Percentiles rank a stretch among this genome's conserved stretches.
Conservation (phyloP, 1,140 invertebrate species). For the Pogonognathellus flavescens region DNA sequence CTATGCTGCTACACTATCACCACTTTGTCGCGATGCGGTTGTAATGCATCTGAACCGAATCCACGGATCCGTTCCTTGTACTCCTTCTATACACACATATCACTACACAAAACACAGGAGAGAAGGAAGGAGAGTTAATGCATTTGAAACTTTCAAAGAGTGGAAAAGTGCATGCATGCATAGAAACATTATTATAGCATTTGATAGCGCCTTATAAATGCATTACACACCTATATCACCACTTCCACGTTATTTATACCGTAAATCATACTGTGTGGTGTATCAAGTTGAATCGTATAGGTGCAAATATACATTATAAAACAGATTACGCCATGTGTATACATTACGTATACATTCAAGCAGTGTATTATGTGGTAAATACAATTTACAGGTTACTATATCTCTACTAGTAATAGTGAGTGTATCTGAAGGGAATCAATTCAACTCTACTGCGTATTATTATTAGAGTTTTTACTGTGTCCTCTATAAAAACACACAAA, state of each 20-base stretch:
- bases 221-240: neutral
- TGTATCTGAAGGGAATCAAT: slow-evolving; percentile 26
- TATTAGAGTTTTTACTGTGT: too few relatives aligned
- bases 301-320: too few relatives aligned
- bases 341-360: neutral
- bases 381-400: slow-evolving; percentile 4
- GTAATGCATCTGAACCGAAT: slow-evolving; percentile 39
- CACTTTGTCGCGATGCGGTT: slow-evolving; percentile 49
- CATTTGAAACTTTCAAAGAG: slow-evolving; percentile 45
- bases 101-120: slow-evolving; percentile 14
- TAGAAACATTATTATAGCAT: neutral
- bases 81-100: neutral
- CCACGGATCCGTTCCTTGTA: slow-evolving; percentile 27
- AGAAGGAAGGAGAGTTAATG: slow-evolving; percentile 8
- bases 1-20: slow-evolving; percentile 29
- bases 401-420: neutral
- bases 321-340: too few relatives aligned
- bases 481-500: too few relatives aligned
- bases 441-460: neutral
- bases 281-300: too few relatives aligned
- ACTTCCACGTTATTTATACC: neutral
- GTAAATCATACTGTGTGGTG: too few relatives aligned
- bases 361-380: neutral
- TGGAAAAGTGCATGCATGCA: slow-evolving; percentile 46
- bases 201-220: slow-evolving; percentile 3